phyloP scores from a whole-genome alignment of 1,140 invertebrate species.

The Drosophila ananassae region DNA sequence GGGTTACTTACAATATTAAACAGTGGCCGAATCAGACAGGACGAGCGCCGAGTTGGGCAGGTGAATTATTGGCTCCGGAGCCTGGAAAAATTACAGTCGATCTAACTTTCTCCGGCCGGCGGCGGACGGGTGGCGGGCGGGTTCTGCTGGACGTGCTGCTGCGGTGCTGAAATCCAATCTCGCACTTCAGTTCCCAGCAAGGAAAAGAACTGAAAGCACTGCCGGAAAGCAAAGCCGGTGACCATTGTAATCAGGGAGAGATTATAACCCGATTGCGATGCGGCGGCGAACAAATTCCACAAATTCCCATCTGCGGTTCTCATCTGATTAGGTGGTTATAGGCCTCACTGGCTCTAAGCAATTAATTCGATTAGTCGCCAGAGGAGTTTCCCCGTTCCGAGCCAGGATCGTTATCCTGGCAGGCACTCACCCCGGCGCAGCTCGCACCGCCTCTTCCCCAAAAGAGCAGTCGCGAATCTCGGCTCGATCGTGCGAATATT shows the following conservation, averaged over 20 bases:
- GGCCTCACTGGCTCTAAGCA: slow-evolving; percentile 42
- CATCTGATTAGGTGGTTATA: slow-evolving; percentile 44
- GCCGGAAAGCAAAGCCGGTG: slow-evolving; percentile 13
- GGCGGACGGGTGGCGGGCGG: background rate
- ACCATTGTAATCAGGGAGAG: slow-evolving; percentile 49
- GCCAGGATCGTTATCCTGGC: background rate
- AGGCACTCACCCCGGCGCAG: background rate
- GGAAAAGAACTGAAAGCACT: slow-evolving; percentile 2
- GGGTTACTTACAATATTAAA: slow-evolving; percentile 76
- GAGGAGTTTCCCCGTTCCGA: background rate
- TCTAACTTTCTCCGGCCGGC: slow-evolving; percentile 47
- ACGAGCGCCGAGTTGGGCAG: slow-evolving; percentile 49
- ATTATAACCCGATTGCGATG: slow-evolving; percentile 52
- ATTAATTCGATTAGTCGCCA: slow-evolving; percentile 43
- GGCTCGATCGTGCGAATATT: background rate
- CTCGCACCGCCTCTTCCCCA: too few species aligned
- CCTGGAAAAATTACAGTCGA: slow-evolving; percentile 50
- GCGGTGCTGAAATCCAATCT: slow-evolving; percentile 50
- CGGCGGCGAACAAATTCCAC: slow-evolving; percentile 12
- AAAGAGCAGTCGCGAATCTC: too few species aligned
- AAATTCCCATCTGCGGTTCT: slow-evolving; percentile 43
- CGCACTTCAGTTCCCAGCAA: slow-evolving; percentile 42
- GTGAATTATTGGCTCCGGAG: slow-evolving; percentile 61
- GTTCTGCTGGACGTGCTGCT: background rate
- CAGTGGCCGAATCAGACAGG: slow-evolving; percentile 61